Conservation (phyloP, 2,888 invertebrate species). For the Omphaloscelis lunosa region DNA sequence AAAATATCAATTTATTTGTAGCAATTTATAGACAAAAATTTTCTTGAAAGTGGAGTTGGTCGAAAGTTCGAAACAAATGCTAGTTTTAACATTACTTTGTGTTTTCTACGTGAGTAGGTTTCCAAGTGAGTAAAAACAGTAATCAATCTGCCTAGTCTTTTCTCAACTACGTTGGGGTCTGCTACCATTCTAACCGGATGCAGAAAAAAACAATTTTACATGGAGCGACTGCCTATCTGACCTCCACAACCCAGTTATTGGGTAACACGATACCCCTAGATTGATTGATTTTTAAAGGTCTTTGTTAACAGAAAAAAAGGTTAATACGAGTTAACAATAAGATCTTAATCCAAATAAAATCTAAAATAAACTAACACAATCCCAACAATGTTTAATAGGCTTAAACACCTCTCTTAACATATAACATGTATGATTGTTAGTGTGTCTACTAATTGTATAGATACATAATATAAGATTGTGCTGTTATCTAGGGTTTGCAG, state of each 20-base stretch:
- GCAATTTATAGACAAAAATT: constrained; percentile 2
- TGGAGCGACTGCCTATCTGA: no score
- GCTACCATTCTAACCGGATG: no score
- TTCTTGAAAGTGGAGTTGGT: background rate
- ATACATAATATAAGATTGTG: background rate
- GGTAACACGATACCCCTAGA: no score
- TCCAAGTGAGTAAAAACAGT: constrained; percentile 8
- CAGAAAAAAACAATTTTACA: no score
- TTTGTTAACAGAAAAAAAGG: no score
- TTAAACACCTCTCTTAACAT: background rate
- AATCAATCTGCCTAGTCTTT: background rate
- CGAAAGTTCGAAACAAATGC: constrained; percentile 11
- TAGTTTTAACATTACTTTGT: background rate
- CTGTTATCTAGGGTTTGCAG: no score
- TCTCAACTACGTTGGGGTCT: no score
- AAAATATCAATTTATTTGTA: background rate
- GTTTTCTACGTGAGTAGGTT: background rate
- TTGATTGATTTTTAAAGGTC: no score
- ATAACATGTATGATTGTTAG: background rate
- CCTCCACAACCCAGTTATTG: no score
- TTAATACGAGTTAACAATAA: no score
- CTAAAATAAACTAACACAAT: no score
- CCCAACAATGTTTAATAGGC: background rate
- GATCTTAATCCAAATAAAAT: no score
- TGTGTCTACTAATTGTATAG: background rate